Evolutionary conservation across 1,140 invertebrate genomes (phyloP).

Genomic region (Pectinophora gossypiella): DNA sequence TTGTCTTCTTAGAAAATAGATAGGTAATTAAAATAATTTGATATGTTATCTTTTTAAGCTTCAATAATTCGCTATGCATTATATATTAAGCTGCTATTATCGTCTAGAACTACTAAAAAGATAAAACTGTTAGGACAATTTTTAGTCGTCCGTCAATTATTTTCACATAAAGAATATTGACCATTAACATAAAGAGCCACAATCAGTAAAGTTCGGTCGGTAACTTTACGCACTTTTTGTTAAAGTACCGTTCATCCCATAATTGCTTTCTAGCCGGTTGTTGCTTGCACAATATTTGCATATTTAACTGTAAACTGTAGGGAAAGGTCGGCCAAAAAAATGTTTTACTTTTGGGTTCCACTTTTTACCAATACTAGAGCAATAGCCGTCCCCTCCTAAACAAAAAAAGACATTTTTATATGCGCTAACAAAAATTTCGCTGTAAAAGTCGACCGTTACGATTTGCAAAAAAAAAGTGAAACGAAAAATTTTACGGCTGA

Average conservation of each 20-base stretch:
- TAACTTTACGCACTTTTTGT: too few relatives aligned
- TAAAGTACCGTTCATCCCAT: conserved; percentile 8
- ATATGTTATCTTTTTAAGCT: too few relatives aligned
- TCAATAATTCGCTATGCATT: too few relatives aligned
- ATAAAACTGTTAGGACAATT: too few relatives aligned
- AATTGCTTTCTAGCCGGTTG: neutral
- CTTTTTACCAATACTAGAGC: conserved; percentile 54
- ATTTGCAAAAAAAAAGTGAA: conserved; percentile 19
- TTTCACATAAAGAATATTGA: too few relatives aligned
- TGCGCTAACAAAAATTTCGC: conserved; percentile 23
- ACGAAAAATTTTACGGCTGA: conserved; percentile 15
- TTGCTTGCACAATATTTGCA: conserved; percentile 29
- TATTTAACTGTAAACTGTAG: conserved; percentile 34
- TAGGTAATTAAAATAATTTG: too few relatives aligned
- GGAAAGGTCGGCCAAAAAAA: conserved; percentile 46
- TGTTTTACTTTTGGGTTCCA: conserved; percentile 43
- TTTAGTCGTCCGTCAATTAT: too few relatives aligned
- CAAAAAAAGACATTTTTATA: conserved; percentile 59
- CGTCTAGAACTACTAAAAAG: too few relatives aligned
- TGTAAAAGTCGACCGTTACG: conserved; percentile 34
- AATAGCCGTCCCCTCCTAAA: conserved; percentile 32
- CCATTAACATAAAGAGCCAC: neutral
- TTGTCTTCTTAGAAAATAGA: too few relatives aligned
- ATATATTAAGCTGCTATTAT: too few relatives aligned
- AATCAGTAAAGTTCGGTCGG: neutral